Evolutionary conservation across 1,140 invertebrate species (phyloP), one percentile per base, ranked within the genome.

Genomic region (Heliothis virescens): DNA sequence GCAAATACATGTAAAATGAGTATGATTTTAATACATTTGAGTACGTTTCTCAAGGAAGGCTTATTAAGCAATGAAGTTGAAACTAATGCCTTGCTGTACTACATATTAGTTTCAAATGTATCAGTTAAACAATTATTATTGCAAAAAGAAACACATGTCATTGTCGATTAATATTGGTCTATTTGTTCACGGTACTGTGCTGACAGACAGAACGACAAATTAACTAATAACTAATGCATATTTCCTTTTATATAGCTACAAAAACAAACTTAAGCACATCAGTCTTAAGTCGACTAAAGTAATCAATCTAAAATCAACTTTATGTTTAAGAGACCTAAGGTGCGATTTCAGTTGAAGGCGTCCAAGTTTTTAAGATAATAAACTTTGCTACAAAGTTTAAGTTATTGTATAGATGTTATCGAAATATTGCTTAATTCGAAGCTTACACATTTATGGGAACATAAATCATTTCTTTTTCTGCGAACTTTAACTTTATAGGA

Each of bases 391-490:
- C 11, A 47, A 50, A 41, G 65, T 69, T n/a, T 41, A 18, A 67
- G n/a, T 69, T 26, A 71, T 15, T n/a, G 15, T 41, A 29, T 72
- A 72, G 72, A 60, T 60, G 47, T 62, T 48, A 60, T 74, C 72
- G 57, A 21, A 60, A 21, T 12, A 73, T 73, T 73, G 60, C 55
- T 74, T 74, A 74, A 60, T 74, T 21, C 72, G n/a, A 74, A 62
- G 55, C 72, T 48, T 74, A 34, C 55, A 48, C n/a, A 74, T 74
- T 60, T 74, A 74, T 74, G 53, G 9, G 34, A 18, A 29, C 50
- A 26, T 60, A 26, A 74, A 60, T 60, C 21, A 74, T 74, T 60
- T 60, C n/a, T 60, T 74, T 50, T 59, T 48, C 26, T 26, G 41
- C 26, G 72, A 74, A 74, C 72, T 74, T 60, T 50, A 26, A 13